These are phyloP conservation scores for Aurelia aurita DNA, from an alignment of 30 jellyfish, hydroid and myxozoan species.

Conservation along the genomic window DNA sequence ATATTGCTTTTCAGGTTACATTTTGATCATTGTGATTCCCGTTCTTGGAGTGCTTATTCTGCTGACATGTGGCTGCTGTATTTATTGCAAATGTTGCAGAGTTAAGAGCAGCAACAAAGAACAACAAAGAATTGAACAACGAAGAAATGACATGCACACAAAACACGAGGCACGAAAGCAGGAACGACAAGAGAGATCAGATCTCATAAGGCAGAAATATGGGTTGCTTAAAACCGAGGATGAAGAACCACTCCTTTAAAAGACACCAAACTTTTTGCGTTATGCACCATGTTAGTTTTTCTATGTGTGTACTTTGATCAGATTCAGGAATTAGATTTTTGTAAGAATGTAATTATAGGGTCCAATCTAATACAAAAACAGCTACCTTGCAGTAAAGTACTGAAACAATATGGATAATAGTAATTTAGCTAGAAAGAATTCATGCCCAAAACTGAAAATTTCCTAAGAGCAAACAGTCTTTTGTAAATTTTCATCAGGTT, in stretches of 20 bases:
- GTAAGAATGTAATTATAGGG: no score
- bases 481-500: no score
- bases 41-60: constrained; percentile 83
- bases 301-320: no score
- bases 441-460: no score
- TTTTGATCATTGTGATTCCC: constrained; percentile 92
- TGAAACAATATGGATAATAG: no score
- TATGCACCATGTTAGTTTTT: no score
- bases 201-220: constrained; percentile 90
- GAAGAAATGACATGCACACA: constrained; percentile 78
- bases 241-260: constrained; percentile 88
- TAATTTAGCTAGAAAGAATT: no score
- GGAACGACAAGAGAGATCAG: constrained; percentile 88
- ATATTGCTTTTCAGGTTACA: constrained; percentile 70
- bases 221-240: constrained; percentile 95
- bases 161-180: constrained; percentile 71
- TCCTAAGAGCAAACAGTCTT: no score
- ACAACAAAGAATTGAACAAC: constrained; percentile 72
- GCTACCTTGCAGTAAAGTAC: no score
- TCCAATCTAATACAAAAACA: no score
- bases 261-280: no score
- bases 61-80: constrained; percentile 97
- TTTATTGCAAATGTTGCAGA: constrained; percentile 98
- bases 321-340: no score
- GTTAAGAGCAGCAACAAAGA: constrained; percentile 72